Percentiles rank a stretch among this genome's conserved stretches.
These are phyloP conservation scores for Thinocorus orbignyianus DNA, from an alignment of 2,113 vertebrate genomes.

Conservation along the genomic window DNA sequence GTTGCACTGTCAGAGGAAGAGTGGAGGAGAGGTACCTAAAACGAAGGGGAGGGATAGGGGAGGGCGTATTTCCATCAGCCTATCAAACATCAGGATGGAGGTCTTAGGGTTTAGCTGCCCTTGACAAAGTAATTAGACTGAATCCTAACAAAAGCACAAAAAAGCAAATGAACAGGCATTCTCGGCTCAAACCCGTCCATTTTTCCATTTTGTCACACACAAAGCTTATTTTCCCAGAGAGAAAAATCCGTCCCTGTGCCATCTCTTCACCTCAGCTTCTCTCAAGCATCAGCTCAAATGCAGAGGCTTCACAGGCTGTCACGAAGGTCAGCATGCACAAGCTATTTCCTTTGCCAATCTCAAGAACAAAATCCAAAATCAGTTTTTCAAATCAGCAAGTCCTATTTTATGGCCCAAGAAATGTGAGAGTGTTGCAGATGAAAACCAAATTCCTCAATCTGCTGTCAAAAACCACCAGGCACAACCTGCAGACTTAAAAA, in stretches of 20 bases:
- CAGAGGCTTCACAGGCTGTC: neutral
- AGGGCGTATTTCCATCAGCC: too few species aligned
- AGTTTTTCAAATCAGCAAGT: constrained; percentile 1
- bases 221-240: neutral
- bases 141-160: neutral
- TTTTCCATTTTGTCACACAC: neutral
- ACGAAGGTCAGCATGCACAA: neutral
- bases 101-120: neutral
- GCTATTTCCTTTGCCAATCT: neutral
- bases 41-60: neutral
- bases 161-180: neutral
- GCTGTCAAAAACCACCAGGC: neutral
- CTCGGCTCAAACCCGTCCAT: neutral
- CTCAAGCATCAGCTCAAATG: neutral
- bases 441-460: neutral
- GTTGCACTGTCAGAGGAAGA: neutral
- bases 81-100: neutral
- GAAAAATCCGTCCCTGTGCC: constrained; percentile 1
- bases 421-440: neutral
- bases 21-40: neutral
- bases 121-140: neutral
- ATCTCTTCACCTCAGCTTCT: neutral
- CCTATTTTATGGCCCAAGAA: neutral
- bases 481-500: constrained; percentile 20
- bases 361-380: constrained; percentile 12